These are phyloP conservation scores for Ostrea edulis DNA, from an alignment of 1,140 invertebrate species.

Conservation along the genomic window DNA sequence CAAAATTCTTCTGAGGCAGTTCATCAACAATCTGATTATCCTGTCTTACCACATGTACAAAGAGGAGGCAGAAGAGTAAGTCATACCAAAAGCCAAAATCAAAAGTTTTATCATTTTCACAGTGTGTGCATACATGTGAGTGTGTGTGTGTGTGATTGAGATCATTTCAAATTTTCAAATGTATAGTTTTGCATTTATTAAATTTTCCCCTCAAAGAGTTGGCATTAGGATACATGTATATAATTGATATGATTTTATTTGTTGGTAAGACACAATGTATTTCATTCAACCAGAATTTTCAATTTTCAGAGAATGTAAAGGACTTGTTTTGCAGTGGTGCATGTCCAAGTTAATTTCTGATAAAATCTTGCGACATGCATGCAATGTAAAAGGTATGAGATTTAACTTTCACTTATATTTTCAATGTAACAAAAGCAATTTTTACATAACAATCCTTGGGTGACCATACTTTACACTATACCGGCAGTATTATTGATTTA, in stretches of 20 bases:
- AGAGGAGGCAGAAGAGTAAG: constrained; percentile 70
- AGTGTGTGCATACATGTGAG: too few species aligned
- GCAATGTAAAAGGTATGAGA: constrained; percentile 73
- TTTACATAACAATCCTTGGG: background rate
- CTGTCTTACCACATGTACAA: constrained; percentile 74
- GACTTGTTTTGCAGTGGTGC: constrained; percentile 73
- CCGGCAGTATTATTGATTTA: constrained; percentile 1
- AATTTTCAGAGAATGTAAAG: constrained; percentile 59
- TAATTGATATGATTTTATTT: background rate
- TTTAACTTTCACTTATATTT: background rate
- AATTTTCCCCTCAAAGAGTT: background rate
- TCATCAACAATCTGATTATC: constrained; percentile 76
- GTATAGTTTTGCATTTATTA: background rate
- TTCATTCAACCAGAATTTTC: background rate
- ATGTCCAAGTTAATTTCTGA: constrained; percentile 75
- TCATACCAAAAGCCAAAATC: too few species aligned
- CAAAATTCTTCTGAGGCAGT: constrained; percentile 76
- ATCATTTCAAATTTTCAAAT: background rate
- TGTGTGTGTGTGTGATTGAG: too few species aligned
- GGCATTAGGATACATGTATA: background rate
- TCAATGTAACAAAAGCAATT: background rate
- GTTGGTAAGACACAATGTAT: background rate
- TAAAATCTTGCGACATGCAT: constrained; percentile 74
- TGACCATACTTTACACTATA: background rate
- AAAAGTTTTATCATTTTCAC: too few species aligned